A percentile compares a stretch with the other conserved stretches of the same genome.
Conservation (phyloP, 2,797 vertebrate species). For the Sebastes aleutianus region DNA sequence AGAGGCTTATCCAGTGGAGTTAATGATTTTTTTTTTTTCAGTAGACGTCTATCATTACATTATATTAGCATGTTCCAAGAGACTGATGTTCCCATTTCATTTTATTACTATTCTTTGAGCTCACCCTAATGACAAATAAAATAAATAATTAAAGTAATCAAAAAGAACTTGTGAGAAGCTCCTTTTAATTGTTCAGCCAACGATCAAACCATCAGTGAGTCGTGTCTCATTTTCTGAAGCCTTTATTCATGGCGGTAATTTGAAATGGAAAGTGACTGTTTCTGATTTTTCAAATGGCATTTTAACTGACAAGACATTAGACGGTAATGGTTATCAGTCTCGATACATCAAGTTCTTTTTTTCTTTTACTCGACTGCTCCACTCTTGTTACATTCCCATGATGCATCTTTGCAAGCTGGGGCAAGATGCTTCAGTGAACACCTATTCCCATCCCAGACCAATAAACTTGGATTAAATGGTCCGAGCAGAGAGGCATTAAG, state of each 20-base stretch:
- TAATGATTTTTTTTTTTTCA: background rate
- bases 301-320: constrained; percentile 43
- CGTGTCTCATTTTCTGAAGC: background rate
- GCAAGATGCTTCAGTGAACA: constrained; percentile 24
- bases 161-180: background rate
- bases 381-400: constrained; percentile 32
- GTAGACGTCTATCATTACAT: background rate
- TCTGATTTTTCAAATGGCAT: constrained; percentile 35
- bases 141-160: constrained; percentile 32
- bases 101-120: constrained; percentile 27
- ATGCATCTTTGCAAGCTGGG: constrained; percentile 42
- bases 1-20: background rate
- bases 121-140: constrained; percentile 10
- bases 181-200: constrained; percentile 7
- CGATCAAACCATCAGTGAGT: constrained; percentile 19
- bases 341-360: constrained; percentile 11
- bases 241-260: background rate
- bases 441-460: constrained; percentile 36
- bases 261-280: constrained; percentile 33
- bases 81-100: background rate
- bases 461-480: constrained; percentile 55
- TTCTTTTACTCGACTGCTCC: constrained; percentile 9
- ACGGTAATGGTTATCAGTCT: constrained; percentile 10
- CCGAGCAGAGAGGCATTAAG: constrained; percentile 21
- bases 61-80: constrained; percentile 4